Base-by-base conservation (phyloP, 2,797 vertebrate genomes). In the Gadopsis marmoratus region DNA sequence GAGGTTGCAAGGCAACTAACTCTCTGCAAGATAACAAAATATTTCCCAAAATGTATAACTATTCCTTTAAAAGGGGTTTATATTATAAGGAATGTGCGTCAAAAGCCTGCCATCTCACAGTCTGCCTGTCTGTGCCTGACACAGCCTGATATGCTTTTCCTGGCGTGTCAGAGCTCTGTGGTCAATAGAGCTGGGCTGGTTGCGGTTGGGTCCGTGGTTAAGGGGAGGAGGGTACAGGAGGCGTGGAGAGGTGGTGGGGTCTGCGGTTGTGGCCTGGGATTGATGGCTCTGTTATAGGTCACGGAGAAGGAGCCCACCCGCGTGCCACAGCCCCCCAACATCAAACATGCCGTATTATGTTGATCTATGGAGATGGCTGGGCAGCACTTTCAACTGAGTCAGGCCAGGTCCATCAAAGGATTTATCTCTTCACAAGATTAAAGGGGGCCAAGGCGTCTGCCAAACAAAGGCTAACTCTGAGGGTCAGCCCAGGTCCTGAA, bases 361-460 rank as follows among this genome's bases (percentile, higher is more conserved):
- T 96, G 95, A 96, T 96, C 88, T 95, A 96, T 95, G 90, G 88
- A 88, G 86, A 90, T 85, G 91, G 92, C 79, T 62, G 73, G 86
- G 84, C 92, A 87, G 90, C 90, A 94, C 94, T 95, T 93, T 94
- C 91, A 94, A 92, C 92, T 86, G 85, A 94, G 88, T 89, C 93
- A 89, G 93, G 87, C 90, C 91, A 90, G 94, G 93, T 92, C 94
- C 93, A 93, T 95, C 95, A 93, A 92, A 94, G 92, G 93, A 94
- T 95, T 94, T 94, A 95, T 96, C 94, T 94, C 91, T 79, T 88
- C 83, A 59, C 86, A 87, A 95, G 95, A 96, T 96, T 95, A 96
- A 95, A 95, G 95, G 90, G 91, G 90, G 87, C 77, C 82, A 75
- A 93, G 92, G 91, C 88, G 86, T 93, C 92, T 94, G 93, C 93